Evolutionary conservation across 2,888 invertebrate genomes (phyloP).

Genomic region (Drosophila merina): DNA sequence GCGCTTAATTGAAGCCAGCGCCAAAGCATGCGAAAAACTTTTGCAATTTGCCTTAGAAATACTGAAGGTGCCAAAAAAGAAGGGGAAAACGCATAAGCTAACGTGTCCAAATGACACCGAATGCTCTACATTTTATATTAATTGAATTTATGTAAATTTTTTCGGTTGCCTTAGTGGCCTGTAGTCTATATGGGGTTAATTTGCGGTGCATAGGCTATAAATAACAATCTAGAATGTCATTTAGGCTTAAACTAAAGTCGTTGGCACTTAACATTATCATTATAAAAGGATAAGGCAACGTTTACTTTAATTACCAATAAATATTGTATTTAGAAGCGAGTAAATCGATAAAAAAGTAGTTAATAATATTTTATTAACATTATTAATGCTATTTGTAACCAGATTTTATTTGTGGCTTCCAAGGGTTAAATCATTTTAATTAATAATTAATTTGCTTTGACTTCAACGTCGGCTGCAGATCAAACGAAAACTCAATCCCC

Average conservation of each 20-base stretch:
- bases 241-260: slow-evolving; percentile 24
- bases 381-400: too few relatives aligned
- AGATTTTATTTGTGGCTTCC: background rate
- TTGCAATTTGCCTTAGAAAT: slow-evolving; percentile 55
- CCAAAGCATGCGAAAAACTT: slow-evolving; percentile 67
- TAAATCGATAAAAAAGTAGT: background rate
- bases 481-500: slow-evolving; percentile 57
- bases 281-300: background rate
- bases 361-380: background rate
- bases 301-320: background rate
- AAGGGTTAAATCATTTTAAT: slow-evolving; percentile 38
- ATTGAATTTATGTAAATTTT: slow-evolving; percentile 56
- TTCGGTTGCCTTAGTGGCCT: slow-evolving; percentile 14
- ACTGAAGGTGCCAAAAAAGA: slow-evolving; percentile 59
- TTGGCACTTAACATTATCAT: slow-evolving; percentile 31
- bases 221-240: slow-evolving; percentile 45
- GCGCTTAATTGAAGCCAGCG: slow-evolving; percentile 71
- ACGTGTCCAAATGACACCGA: slow-evolving; percentile 54
- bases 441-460: slow-evolving; percentile 38
- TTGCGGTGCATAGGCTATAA: slow-evolving; percentile 27
- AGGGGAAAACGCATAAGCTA: slow-evolving; percentile 35
- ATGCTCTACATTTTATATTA: slow-evolving; percentile 53
- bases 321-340: background rate
- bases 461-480: slow-evolving; percentile 60
- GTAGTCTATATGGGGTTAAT: slow-evolving; percentile 42